phyloP scores from a whole-genome alignment of 2,888 invertebrate species.

The Gastrophysa polygoni region DNA sequence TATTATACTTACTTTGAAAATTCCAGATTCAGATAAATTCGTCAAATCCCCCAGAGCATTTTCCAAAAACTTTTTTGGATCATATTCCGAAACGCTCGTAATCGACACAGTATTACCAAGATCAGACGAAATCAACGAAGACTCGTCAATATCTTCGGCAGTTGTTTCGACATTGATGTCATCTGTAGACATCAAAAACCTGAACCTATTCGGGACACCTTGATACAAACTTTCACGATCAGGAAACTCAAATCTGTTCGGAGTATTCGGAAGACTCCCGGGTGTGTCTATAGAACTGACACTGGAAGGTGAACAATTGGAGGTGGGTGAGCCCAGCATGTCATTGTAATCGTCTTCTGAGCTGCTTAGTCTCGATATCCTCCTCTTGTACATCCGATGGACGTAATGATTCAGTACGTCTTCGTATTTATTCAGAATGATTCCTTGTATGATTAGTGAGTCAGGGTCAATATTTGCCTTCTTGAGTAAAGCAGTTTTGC shows the following conservation, averaged over 20 bases:
- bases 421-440: slow-evolving; percentile 38
- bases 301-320: slow-evolving; percentile 9
- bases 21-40: neutral
- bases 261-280: slow-evolving; percentile 23
- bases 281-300: slow-evolving; percentile 25
- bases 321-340: slow-evolving; percentile 9
- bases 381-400: slow-evolving; percentile 34
- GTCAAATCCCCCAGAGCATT: slow-evolving; percentile 36
- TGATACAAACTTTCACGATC: slow-evolving; percentile 1
- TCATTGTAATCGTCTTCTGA: slow-evolving; percentile 22
- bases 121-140: slow-evolving; percentile 21
- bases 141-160: slow-evolving; percentile 18
- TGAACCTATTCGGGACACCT: slow-evolving; percentile 10
- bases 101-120: slow-evolving; percentile 17
- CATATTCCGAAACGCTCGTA: slow-evolving; percentile 30
- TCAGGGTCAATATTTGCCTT: slow-evolving; percentile 31
- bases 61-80: slow-evolving; percentile 34
- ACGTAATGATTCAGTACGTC: slow-evolving; percentile 34
- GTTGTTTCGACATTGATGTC: slow-evolving; percentile 30
- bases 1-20: neutral
- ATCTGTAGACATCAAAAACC: slow-evolving; percentile 29
- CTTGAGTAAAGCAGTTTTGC: slow-evolving; percentile 33
- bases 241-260: slow-evolving; percentile 26
- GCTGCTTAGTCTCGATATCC: slow-evolving; percentile 27
- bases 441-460: slow-evolving; percentile 36